Base-by-base conservation (phyloP, 2,797 vertebrate species). In the Xiphorhynchus erythropygius region DNA sequence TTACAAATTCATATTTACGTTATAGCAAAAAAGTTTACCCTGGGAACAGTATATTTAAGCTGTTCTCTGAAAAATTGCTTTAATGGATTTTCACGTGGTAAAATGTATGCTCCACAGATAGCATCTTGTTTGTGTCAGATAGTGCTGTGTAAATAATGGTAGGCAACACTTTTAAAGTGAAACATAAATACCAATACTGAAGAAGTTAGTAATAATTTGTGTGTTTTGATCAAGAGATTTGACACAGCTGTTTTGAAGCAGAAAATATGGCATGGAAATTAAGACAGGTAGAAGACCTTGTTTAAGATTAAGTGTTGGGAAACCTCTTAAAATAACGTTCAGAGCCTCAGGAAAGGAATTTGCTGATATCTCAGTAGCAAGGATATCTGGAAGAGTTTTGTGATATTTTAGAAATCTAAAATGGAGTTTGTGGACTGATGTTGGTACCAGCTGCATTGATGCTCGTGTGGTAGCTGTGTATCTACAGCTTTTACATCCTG, bases 1-100 rank as follows among this genome's bases (percentile, higher is more conserved):
- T 94, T 94, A 78, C 80, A 85, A 95, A 94, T 80, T 93, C 78
- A 33, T 94, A 90, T 94, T 90, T 96, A 46, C 91, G 84, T 89
- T 93, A 67, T 7, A 91, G 59, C 63, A 42, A 73, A 59, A 83
- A 91, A 84, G 35, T 87, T 94, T 96, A 83, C 91, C 87, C 42
- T 69, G 78, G 87, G 75, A 94, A 70, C 64, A 85, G 52, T 82
- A 57, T 84, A 90, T 94, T 93, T 94, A 78, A 94, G 78, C 85
- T 69, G 67, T 79, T 88, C 62, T 82, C 80, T 84, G 89, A 92
- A 90, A 96, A 94, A 93, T 78, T 81, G 65, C 60, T 87, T 30
- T 89, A 94, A 94, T 95, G 84, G 81, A 89, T 95, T 96, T 95
- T 86, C 85, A 65, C 65, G 18, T 80, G 84, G 49, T 59, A 75